Percentiles rank a stretch among this genome's conserved stretches.
These are phyloP conservation scores for Mnemiopsis leidyi DNA, from an alignment of 37 sponge, comb jelly and placozoan species.

Conservation along the genomic window DNA sequence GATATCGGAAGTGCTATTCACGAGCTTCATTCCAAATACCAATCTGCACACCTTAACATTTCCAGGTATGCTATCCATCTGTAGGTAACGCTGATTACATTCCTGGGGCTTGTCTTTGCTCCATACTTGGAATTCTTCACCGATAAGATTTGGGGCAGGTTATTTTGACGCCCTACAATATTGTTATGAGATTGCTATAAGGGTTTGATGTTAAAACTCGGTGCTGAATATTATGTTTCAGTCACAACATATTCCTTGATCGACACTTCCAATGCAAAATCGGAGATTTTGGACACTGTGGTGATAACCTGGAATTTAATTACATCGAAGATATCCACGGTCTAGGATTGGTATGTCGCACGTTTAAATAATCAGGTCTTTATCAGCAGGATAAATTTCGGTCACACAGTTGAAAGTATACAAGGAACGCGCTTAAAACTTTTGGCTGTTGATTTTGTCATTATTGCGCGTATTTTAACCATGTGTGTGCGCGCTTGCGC, in stretches of 20 bases:
- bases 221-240: background rate
- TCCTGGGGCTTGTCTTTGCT: background rate
- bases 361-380: background rate
- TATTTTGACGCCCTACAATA: background rate
- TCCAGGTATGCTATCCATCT: slow-evolving; percentile 11
- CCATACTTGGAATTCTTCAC: background rate
- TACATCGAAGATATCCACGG: slow-evolving; percentile 34
- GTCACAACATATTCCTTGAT: slow-evolving; percentile 53
- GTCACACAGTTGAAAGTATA: background rate
- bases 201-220: background rate
- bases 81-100: background rate
- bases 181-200: no score
- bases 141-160: background rate
- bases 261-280: slow-evolving; percentile 47
- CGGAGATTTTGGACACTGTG: slow-evolving; percentile 27
- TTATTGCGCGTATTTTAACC: background rate
- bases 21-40: slow-evolving; percentile 34
- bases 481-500: background rate
- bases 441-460: background rate
- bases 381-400: background rate
- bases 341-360: background rate
- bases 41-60: slow-evolving; percentile 45
- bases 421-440: background rate
- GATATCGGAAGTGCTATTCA: background rate
- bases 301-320: slow-evolving; percentile 26